A percentile compares a stretch with the other conserved stretches of the same genome.
Evolutionary conservation across 92 coral and sea anemone species (phyloP).

Genomic region (Epizoanthus rinbou): DNA sequence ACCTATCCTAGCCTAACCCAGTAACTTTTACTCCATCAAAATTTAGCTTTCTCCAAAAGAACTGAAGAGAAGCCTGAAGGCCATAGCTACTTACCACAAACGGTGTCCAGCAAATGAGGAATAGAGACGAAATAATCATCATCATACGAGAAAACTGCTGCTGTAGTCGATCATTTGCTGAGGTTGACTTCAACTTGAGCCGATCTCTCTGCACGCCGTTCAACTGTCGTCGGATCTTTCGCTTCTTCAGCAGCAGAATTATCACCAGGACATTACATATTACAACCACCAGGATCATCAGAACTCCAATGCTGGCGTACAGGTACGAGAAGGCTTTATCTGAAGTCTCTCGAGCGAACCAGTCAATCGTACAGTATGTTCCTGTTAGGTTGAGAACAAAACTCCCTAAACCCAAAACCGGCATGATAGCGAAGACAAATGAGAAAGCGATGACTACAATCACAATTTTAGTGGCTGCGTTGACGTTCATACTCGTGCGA

Average conservation of each 20-base stretch:
- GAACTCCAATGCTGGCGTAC: constrained; percentile 68
- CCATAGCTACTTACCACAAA: constrained; percentile 32
- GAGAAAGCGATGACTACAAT: constrained; percentile 50
- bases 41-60: not conserved
- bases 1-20: not conserved
- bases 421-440: constrained; percentile 59
- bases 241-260: constrained; percentile 25
- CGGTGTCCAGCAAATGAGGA: constrained; percentile 39
- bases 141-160: constrained; percentile 41
- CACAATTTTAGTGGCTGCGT: constrained; percentile 57
- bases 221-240: constrained; percentile 16
- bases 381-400: constrained; percentile 67
- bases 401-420: constrained; percentile 75
- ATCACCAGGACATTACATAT: constrained; percentile 66
- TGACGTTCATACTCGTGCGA: constrained; percentile 34
- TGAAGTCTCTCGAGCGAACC: constrained; percentile 57
- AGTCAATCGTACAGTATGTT: constrained; percentile 75
- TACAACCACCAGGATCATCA: constrained; percentile 59
- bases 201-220: not conserved
- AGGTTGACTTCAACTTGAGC: not conserved
- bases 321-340: constrained; percentile 69
- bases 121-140: constrained; percentile 18
- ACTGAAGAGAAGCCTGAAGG: too few species aligned
- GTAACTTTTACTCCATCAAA: not conserved
- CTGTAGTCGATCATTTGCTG: constrained; percentile 25